phyloP scores from a whole-genome alignment of 2,888 invertebrate species.

The Pseudolycoriella hygida region DNA sequence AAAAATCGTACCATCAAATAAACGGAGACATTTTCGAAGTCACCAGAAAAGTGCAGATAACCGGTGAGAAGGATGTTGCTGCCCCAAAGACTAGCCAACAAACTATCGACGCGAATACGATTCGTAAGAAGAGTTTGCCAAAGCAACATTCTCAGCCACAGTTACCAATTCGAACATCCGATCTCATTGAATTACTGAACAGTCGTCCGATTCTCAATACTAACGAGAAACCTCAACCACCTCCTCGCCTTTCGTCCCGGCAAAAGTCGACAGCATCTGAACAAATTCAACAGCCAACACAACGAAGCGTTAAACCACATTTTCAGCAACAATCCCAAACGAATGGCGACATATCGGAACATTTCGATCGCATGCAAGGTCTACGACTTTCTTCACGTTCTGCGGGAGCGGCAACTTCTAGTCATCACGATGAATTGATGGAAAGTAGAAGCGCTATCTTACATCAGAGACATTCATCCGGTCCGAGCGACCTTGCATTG shows the following conservation, averaged over 20 bases:
- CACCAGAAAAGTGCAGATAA: constrained; percentile 15
- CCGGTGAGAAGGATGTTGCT: not conserved
- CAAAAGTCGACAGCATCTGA: constrained; percentile 10
- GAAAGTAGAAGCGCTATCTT: constrained; percentile 11
- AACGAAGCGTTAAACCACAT: constrained; percentile 11
- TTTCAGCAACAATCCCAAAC: constrained; percentile 11
- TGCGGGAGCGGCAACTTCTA: constrained; percentile 24
- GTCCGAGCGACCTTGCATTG: constrained; percentile 27
- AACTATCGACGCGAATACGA: not conserved
- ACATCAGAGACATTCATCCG: constrained; percentile 27
- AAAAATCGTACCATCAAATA: constrained; percentile 29
- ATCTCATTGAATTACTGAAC: not conserved
- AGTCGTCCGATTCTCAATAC: constrained; percentile 18
- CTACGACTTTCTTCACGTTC: constrained; percentile 29
- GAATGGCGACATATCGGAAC: constrained; percentile 14
- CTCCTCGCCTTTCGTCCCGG: constrained; percentile 9
- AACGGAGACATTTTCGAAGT: constrained; percentile 29
- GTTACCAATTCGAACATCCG: not conserved
- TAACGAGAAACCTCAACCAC: constrained; percentile 14
- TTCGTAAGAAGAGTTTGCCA: constrained; percentile 6
- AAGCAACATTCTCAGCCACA: constrained; percentile 7
- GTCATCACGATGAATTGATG: constrained; percentile 20
- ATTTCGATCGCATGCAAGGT: constrained; percentile 27
- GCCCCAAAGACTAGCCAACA: not conserved
- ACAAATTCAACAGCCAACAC: constrained; percentile 12